Percentiles rank a stretch among this genome's conserved stretches.
These are phyloP conservation scores for Oncorhynchus kisutch DNA, from an alignment of 2,113 vertebrate genomes.

Conservation along the genomic window DNA sequence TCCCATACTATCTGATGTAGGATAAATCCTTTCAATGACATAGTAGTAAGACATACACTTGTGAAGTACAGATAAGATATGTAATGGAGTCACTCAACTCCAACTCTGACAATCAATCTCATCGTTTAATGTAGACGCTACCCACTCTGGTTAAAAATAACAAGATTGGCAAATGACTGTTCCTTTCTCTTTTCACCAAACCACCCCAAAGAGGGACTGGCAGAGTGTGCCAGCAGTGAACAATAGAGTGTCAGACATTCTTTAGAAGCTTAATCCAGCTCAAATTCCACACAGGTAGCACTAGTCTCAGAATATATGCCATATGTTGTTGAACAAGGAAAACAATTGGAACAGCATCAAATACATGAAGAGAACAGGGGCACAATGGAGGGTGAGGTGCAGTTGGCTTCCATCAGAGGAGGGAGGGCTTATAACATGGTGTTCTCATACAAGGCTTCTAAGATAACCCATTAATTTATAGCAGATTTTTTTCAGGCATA, in stretches of 20 bases:
- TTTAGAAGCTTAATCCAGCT: constrained; percentile 69
- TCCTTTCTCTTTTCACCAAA: constrained; percentile 40
- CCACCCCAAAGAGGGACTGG: constrained; percentile 39
- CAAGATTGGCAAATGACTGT: constrained; percentile 38
- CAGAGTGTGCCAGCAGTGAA: constrained; percentile 53
- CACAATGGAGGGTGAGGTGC: constrained; percentile 29
- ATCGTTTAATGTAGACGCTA: neutral
- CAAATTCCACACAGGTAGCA: constrained; percentile 66
- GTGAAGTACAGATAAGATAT: too few species aligned
- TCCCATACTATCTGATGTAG: too few species aligned
- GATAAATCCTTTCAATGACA: too few species aligned
- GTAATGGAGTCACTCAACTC: too few species aligned
- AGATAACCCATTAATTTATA: too few species aligned
- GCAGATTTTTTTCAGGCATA: too few species aligned
- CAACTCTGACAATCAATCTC: neutral
- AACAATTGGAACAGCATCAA: constrained; percentile 63
- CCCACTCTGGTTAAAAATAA: constrained; percentile 24
- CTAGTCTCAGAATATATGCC: constrained; percentile 65
- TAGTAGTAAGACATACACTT: too few species aligned
- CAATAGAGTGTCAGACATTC: constrained; percentile 60
- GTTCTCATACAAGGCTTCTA: neutral
- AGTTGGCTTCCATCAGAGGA: constrained; percentile 44
- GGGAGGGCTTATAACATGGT: neutral
- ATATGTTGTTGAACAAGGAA: constrained; percentile 67
- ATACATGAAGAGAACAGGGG: constrained; percentile 44